Evolutionary conservation across 2,113 vertebrate species (phyloP), one percentile per base, ranked within the genome.

Genomic region (Phoenicopterus ruber): DNA sequence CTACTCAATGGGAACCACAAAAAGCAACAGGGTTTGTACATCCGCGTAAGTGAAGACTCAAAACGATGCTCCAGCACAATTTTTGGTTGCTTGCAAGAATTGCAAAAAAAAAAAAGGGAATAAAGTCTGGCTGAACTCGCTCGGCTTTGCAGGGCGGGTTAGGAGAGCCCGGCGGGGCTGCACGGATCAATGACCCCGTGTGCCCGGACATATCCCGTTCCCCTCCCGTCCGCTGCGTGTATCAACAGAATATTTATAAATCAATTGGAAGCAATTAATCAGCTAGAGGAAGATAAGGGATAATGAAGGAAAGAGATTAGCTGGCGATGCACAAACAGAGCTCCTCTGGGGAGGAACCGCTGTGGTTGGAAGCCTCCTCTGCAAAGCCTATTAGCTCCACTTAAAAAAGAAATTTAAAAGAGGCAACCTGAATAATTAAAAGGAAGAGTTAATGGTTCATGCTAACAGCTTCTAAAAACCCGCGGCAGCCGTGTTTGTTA

Each of bases 381-480:
- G 90, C 92, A 96, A 93, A 94, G 82, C 82, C 95, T 96, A 90
- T 96, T 92, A 96, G 82, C 94, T 93, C 80, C 90, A 96, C 88
- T 96, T 93, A 63, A 88, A 94, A 79, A 93, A 93, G 86, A 93
- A 88, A 96, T 92, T 86, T 91, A 62, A 90, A 94, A 86, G 92
- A 95, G 47, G 82, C 58, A 86, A 92, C 82, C 93, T 95, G 96
- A 95, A 96, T 93, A 94, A 96, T 96, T 97, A 93, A 97, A 94
- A 96, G 86, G 90, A 90, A 90, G 88, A 93, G 85, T 95, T 91
- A 96, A 96, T 73, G 92, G 93, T 31, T 97, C 63, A 26, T n/a
- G 71, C 79, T 71, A 96, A 82, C 92, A 71, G 95, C 74, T 92
- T 58, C 79, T 59, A 61, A 77, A 84, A 94, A 86, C 66, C 55